Evolutionary conservation across 2,113 vertebrate species (phyloP).

Genomic region (Zosterops pallidus): DNA sequence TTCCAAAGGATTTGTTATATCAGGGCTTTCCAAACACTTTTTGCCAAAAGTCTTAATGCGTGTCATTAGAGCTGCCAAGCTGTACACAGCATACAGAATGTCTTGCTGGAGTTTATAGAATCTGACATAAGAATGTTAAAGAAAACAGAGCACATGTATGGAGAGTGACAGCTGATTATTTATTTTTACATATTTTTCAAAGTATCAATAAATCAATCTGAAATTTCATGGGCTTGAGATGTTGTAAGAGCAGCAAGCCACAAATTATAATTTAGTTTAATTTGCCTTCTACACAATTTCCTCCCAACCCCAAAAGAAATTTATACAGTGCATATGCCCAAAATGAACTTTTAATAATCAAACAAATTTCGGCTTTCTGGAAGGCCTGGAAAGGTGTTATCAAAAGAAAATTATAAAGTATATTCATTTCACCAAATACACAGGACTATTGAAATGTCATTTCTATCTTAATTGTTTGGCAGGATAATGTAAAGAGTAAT

Average conservation of each 20-base stretch:
- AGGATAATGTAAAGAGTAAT: not conserved
- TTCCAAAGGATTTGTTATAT: constrained; percentile 4
- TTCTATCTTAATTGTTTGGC: not conserved
- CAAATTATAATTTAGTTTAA: not conserved
- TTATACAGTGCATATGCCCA: not conserved
- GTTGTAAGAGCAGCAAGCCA: not conserved
- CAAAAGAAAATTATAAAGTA: not conserved
- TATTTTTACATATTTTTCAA: constrained; percentile 44
- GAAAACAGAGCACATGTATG: constrained; percentile 43
- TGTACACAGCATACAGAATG: not conserved
- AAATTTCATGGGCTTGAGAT: constrained; percentile 14
- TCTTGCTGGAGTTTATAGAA: constrained; percentile 10
- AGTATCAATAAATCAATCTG: constrained; percentile 32
- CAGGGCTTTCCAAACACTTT: not conserved
- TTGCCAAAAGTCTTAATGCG: constrained; percentile 12
- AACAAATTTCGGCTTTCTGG: not conserved
- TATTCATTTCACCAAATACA: not conserved
- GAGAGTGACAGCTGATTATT: constrained; percentile 42
- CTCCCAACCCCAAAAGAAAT: not conserved
- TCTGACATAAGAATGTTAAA: constrained; percentile 46
- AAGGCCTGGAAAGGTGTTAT: not conserved
- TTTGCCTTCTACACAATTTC: not conserved
- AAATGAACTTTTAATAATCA: constrained; percentile 12
- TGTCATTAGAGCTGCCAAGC: constrained; percentile 16
- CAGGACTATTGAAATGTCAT: not conserved